Conservation (phyloP, 2,888 invertebrate species). For the Platerodrilus igneus region DNA sequence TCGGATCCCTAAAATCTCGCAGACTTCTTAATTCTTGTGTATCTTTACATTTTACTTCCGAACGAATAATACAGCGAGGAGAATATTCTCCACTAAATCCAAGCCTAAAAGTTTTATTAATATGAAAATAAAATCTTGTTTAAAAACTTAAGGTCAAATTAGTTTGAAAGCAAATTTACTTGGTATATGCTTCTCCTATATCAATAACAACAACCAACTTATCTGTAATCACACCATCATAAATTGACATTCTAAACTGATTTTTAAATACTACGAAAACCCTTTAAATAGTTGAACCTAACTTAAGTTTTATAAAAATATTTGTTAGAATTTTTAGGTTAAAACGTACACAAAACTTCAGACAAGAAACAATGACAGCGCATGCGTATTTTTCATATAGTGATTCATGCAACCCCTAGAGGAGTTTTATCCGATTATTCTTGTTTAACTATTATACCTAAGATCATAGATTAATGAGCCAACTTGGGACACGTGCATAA, state of each 20-base stretch:
- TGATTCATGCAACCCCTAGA: too few species aligned
- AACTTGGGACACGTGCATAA: too few species aligned
- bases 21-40: slow-evolving; percentile 59
- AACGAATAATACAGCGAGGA: slow-evolving; percentile 82
- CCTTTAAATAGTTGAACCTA: too few species aligned
- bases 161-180: slow-evolving; percentile 53
- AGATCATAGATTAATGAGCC: too few species aligned
- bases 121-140: slow-evolving; percentile 9
- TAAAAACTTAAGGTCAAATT: slow-evolving; percentile 5
- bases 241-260: slow-evolving; percentile 74
- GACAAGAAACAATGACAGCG: too few species aligned
- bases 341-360: too few species aligned
- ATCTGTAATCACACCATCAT: slow-evolving; percentile 78
- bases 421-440: too few species aligned
- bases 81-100: slow-evolving; percentile 88
- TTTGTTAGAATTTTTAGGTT: too few species aligned
- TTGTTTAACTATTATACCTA: too few species aligned
- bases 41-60: slow-evolving; percentile 66
- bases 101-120: slow-evolving; percentile 56
- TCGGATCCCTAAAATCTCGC: slow-evolving; percentile 58
- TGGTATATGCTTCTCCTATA: slow-evolving; percentile 86
- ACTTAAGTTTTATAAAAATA: too few species aligned
- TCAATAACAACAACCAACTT: slow-evolving; percentile 88
- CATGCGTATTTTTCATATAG: too few species aligned
- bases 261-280: too few species aligned